These are phyloP conservation scores for Microctonus aethiopoides DNA, from an alignment of 2,888 invertebrate genomes.

Conservation along the genomic window DNA sequence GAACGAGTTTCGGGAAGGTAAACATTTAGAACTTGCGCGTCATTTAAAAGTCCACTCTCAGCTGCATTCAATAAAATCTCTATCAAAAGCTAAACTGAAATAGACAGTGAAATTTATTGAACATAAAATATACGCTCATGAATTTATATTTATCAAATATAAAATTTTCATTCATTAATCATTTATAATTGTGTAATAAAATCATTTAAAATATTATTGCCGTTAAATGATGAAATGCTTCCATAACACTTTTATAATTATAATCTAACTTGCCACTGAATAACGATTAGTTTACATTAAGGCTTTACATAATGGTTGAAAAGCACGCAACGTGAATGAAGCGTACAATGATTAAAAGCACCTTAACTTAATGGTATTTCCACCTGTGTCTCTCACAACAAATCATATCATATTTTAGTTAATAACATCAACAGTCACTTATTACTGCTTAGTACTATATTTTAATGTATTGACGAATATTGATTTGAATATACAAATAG, in stretches of 20 bases:
- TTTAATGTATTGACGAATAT: background rate
- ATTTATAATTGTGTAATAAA: background rate
- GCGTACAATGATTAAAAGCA: conserved; percentile 44
- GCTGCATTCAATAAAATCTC: background rate
- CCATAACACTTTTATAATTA: conserved; percentile 51
- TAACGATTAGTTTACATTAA: conserved; percentile 51
- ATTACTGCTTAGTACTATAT: background rate
- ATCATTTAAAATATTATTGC: background rate
- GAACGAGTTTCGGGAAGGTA: conserved; percentile 44
- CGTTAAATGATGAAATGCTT: conserved; percentile 45
- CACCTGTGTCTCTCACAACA: conserved; percentile 30
- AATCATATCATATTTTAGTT: background rate
- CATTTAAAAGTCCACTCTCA: background rate
- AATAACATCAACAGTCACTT: background rate
- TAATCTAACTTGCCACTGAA: conserved; percentile 45
- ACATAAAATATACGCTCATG: background rate
- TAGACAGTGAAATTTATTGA: background rate
- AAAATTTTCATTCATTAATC: background rate
- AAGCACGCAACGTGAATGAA: conserved; percentile 49
- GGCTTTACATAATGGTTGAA: conserved; percentile 48
- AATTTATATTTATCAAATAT: background rate
- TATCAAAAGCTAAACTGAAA: background rate
- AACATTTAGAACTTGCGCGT: conserved; percentile 47
- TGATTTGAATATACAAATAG: background rate
- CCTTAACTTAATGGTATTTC: conserved; percentile 45